Percentiles rank a stretch among this genome's conserved stretches.
phyloP scores from a whole-genome alignment of 2,888 invertebrate species.

The Cheilosia grossa region DNA sequence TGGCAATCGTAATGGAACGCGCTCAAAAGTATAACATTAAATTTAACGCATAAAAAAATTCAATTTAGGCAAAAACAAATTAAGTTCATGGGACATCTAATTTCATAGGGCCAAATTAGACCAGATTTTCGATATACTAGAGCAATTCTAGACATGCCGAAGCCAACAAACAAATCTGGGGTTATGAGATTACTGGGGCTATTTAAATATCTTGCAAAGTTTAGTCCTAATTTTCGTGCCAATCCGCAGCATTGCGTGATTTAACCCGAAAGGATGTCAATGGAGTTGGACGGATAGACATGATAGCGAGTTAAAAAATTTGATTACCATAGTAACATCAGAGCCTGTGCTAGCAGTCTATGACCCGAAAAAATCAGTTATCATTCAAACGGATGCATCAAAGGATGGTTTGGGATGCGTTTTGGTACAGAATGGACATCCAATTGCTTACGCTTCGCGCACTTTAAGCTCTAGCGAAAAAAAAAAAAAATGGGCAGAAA shows the following conservation, averaged over 20 bases:
- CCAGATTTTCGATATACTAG: too few relatives aligned
- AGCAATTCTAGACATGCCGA: too few relatives aligned
- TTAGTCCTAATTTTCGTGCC: slow-evolving; percentile 73
- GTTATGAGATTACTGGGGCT: slow-evolving; percentile 8
- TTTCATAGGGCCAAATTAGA: too few relatives aligned
- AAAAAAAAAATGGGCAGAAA: slow-evolving; percentile 79
- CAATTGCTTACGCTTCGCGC: slow-evolving; percentile 78
- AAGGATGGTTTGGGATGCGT: slow-evolving; percentile 77
- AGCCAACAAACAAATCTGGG: too few relatives aligned
- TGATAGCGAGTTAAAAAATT: not conserved
- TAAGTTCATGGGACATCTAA: too few relatives aligned
- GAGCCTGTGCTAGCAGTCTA: slow-evolving; percentile 50
- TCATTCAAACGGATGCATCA: slow-evolving; percentile 77
- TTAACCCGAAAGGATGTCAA: slow-evolving; percentile 19
- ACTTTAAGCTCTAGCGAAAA: slow-evolving; percentile 76
- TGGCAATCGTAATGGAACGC: too few relatives aligned
- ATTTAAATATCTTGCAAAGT: slow-evolving; percentile 70
- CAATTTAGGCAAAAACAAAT: too few relatives aligned
- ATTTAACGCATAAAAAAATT: too few relatives aligned
- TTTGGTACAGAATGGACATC: slow-evolving; percentile 78
- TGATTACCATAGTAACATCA: slow-evolving; percentile 24
- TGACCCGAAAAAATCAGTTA: slow-evolving; percentile 74
- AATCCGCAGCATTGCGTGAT: slow-evolving; percentile 33
- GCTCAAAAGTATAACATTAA: too few relatives aligned
- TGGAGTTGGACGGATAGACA: not conserved